Base-by-base conservation (phyloP, 1,140 invertebrate genomes). In the Neelides sp. region DNA sequence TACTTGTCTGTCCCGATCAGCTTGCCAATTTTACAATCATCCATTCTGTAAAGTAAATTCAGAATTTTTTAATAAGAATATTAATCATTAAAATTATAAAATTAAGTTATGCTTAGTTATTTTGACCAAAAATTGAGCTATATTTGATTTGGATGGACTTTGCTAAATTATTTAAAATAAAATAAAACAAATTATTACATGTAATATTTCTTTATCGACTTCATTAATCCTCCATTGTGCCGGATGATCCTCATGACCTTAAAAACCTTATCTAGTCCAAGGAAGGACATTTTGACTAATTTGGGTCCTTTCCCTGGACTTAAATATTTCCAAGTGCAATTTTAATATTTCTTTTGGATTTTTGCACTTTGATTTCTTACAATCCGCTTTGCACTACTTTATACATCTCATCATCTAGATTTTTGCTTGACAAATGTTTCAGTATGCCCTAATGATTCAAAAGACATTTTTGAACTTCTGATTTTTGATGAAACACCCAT, bases 1-100 rank as follows among this genome's bases (percentile, higher is more conserved):
- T 79, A 92, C 66, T 89, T 83, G 67, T 98, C 95, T 51, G 76
- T 77, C n/a, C 95, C 95, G n/a, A 97, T 76, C 0, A 90, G 65
- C 0, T 68, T 78, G 20, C 93, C 93, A 35, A 75, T 72, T 72
- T 93, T 95, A 19, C 94, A 62, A 1, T 84, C 82, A 72, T 97
- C 92, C 61, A 78, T 78, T 64, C 90, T 89, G 63, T 54, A 73
- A 69, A 58, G 41, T 1, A 59, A 59, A 65, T 48, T 61, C 55
- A 58, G 63, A 61, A 57, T 62, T 32, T 51, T 12, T 19, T 15
- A 17, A 35, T 46, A 8, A 7, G 30, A 32, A 32, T 40, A 17
- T 40, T 40, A 35, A 51, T n/a, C 15, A 41, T 42, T 15, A 43
- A 42, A 32, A 23, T 20, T 24, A 7, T 53, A 12, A 32, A 57